Base-by-base conservation (phyloP, 1,140 invertebrate species). In the Aphelenchoides fujianensis region DNA sequence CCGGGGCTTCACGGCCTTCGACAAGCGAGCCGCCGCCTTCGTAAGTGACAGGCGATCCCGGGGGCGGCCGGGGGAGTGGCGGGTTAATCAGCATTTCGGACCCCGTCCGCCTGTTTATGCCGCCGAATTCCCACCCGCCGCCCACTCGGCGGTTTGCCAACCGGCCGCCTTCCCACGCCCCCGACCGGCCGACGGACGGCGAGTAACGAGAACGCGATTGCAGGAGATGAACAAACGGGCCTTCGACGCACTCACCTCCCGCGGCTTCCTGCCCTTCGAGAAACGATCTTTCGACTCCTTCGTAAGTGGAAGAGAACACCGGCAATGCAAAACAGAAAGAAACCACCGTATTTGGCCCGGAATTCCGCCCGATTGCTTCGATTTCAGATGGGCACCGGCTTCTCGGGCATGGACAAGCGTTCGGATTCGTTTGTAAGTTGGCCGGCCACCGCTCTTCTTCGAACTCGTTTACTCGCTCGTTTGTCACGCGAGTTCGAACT, bases 231-330 rank as follows among this genome's bases (percentile, higher is more conserved):
- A 3, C 3, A 57, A 57, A 67, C 32, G 64, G 23, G 64, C 67
- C 7, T 69, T 69, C 12, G 67, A 69, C 28, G 5, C 23, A 1
- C 36, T 69, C 23, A 34, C 12, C 52, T 27, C 30, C 28, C 16
- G n/a, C 1, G 67, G 67, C 1, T 69, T 69, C 32, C 32, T 16
- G 23, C 55, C 27, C 16, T 70, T 70, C 3, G 68, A 67, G 32
- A 70, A 70, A 41, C 54, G 68, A 66, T 32, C 68, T 30, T 70
- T 70, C 34, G 68, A 70, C 63, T 70, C 68, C 5, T 2, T 67
- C 31, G 54, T 64, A 69, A 68, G 67, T 41, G 30, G 36, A 9
- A 23, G 28, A 35, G n/a, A n/a, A n/a, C n/a, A n/a, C n/a, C 2
- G 5, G 41, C 12, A 48, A 16, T 23, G 23, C 41, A 23, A 59